A percentile compares a stretch with the other conserved stretches of the same genome.
Conservation (phyloP, 2,797 vertebrate species). For the Rousettus madagascariensis region DNA sequence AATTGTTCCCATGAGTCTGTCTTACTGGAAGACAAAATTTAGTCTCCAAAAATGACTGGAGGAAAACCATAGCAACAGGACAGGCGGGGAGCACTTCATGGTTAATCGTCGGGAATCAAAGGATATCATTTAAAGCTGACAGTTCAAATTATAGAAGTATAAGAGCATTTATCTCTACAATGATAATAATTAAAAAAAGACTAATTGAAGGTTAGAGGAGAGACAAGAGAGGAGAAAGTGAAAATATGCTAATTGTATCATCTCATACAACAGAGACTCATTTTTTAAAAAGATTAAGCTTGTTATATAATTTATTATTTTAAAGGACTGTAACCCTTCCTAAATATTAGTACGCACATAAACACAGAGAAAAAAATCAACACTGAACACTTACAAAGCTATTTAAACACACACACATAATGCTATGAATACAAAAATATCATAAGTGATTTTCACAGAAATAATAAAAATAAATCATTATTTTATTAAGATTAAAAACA, state of each 20-base stretch:
- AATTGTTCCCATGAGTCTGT: neutral
- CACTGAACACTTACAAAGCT: neutral
- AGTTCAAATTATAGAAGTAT: neutral
- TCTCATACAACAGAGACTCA: neutral
- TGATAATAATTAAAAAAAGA: neutral
- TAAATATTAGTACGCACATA: neutral
- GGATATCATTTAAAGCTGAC: constrained; percentile 9
- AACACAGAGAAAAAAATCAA: neutral
- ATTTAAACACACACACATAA: neutral
- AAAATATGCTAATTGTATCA: neutral
- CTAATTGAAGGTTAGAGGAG: neutral
- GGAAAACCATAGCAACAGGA: neutral
- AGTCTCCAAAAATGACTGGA: neutral
- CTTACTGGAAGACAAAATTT: neutral
- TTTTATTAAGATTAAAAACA: neutral
- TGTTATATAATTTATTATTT: neutral
- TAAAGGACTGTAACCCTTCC: neutral
- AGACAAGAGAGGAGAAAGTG: neutral
- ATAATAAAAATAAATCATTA: neutral
- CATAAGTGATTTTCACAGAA: neutral
- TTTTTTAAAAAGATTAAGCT: neutral
- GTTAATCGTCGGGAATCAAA: neutral
- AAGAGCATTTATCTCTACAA: constrained; percentile 27
- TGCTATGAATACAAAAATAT: neutral
- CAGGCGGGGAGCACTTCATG: neutral